A percentile compares a stretch with the other conserved stretches of the same genome.
Conservation (phyloP, 2,888 invertebrate species). For the Tetramorium bicarinatum region DNA sequence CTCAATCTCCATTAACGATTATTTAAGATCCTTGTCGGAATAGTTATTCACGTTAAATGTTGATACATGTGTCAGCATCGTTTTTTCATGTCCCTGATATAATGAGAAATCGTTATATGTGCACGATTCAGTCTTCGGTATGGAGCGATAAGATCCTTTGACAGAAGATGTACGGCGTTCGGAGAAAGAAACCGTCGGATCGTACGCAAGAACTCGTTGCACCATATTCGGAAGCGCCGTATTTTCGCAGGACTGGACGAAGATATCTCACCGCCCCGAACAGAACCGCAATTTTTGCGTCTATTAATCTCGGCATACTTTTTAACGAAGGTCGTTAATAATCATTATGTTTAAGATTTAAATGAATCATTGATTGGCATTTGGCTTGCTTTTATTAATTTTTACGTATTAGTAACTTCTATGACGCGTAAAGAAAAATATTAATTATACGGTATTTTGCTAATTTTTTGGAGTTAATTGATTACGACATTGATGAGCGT, state of each 20-base stretch:
- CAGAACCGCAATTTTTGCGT: background rate
- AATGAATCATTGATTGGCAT: background rate
- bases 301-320: background rate
- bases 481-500: background rate
- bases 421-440: background rate
- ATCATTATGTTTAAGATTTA: background rate
- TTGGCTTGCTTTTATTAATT: background rate
- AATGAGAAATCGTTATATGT: slow-evolving; percentile 58
- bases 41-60: slow-evolving; percentile 21
- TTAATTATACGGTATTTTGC: background rate
- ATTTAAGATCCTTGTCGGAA: background rate
- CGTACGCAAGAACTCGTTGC: slow-evolving; percentile 71
- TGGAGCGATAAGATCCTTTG: slow-evolving; percentile 38
- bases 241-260: slow-evolving; percentile 49
- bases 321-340: background rate
- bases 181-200: slow-evolving; percentile 64
- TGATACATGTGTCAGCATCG: background rate
- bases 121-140: slow-evolving; percentile 44
- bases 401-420: background rate
- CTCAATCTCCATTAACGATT: background rate
- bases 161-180: slow-evolving; percentile 38
- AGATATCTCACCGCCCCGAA: slow-evolving; percentile 23
- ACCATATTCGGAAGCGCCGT: slow-evolving; percentile 79
- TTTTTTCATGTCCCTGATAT: background rate
- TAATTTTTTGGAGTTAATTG: background rate